Evolutionary conservation across 2,888 invertebrate species (phyloP).

Genomic region (Eristalis arbustorum): DNA sequence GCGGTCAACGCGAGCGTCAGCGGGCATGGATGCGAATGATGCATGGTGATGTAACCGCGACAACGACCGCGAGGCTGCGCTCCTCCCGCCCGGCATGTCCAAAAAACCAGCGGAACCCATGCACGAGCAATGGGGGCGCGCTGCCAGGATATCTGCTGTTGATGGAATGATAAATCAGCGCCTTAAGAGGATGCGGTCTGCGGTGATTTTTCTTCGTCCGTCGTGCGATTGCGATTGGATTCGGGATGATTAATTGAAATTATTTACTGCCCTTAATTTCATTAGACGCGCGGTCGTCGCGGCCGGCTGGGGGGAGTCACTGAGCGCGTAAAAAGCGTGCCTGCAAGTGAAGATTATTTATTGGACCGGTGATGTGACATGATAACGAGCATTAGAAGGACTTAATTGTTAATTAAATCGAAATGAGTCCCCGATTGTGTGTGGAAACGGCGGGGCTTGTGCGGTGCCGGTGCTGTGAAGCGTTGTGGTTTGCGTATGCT

Average conservation of each 20-base stretch:
- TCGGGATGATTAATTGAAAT: conserved; percentile 66
- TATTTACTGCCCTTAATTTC: conserved; percentile 67
- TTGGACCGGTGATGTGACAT: conserved; percentile 53
- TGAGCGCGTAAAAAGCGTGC: background rate
- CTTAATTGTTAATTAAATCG: conserved; percentile 66
- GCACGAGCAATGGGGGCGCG: background rate
- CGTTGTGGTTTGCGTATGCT: conserved; percentile 14
- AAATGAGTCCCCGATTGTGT: conserved; percentile 58
- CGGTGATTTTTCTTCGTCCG: conserved; percentile 61
- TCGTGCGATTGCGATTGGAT: conserved; percentile 58
- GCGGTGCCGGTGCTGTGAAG: background rate
- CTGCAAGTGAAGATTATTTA: conserved; percentile 65
- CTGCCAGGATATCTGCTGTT: conserved; percentile 60
- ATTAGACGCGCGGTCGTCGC: conserved; percentile 20
- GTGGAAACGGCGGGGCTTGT: background rate
- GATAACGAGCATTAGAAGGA: conserved; percentile 63
- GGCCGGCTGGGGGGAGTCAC: background rate
- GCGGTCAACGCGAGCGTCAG: conserved; percentile 55
- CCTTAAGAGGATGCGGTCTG: conserved; percentile 59
- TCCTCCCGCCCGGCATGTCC: background rate
- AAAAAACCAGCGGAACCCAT: background rate
- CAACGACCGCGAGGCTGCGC: conserved; percentile 61
- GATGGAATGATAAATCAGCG: conserved; percentile 70
- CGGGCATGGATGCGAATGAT: conserved; percentile 54
- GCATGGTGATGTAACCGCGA: conserved; percentile 69